Percentiles rank a stretch among this genome's conserved stretches.
Conservation (phyloP, 2,797 vertebrate species). For the Leontocebus nigricollis region DNA sequence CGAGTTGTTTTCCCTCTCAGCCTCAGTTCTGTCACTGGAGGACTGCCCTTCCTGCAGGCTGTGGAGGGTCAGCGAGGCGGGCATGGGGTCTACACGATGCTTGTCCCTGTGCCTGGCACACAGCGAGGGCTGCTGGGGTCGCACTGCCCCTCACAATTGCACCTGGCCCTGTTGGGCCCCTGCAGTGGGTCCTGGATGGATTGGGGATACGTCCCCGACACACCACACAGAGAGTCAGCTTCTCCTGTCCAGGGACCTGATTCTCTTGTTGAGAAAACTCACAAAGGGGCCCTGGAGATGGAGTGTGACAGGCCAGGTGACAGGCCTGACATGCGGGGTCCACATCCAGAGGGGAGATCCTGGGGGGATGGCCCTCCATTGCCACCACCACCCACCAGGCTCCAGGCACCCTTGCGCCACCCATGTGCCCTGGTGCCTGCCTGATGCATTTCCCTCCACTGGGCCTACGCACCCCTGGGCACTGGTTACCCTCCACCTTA, state of each 20-base stretch:
- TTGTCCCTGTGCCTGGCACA: fast-evolving
- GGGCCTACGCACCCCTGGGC: too few species aligned
- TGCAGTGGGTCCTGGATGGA: background rate
- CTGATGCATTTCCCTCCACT: too few species aligned
- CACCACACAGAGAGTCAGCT: background rate
- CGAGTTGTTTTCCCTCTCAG: background rate
- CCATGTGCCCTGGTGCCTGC: too few species aligned
- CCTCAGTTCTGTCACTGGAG: background rate
- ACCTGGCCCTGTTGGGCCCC: background rate
- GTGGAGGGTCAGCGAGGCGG: fast-evolving
- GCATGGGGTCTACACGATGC: fast-evolving
- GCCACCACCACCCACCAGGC: background rate
- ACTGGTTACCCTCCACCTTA: too few species aligned
- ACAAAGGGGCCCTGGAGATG: too few species aligned
- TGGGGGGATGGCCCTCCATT: background rate
- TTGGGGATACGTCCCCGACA: background rate
- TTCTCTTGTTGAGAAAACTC: background rate
- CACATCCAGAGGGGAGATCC: background rate
- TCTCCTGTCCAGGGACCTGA: background rate
- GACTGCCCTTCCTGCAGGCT: fast-evolving
- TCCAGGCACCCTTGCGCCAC: background rate
- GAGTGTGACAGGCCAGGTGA: background rate
- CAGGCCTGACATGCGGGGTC: fast-evolving
- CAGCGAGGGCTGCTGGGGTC: too few species aligned
- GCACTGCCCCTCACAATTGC: fast-evolving